phyloP scores from a whole-genome alignment of 1,140 invertebrate species.

The Manduca sexta region DNA sequence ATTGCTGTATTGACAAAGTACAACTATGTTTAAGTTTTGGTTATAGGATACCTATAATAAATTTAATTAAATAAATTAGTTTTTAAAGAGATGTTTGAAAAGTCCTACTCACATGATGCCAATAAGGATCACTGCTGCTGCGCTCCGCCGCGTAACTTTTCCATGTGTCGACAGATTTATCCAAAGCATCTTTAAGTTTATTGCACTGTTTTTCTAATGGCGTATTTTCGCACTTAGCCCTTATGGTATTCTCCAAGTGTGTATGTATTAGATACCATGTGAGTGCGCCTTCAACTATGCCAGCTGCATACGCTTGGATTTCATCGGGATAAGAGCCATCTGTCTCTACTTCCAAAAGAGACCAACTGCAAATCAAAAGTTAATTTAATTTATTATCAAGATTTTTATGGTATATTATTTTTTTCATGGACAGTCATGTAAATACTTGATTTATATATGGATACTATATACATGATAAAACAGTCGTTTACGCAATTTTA shows the following conservation, averaged over 20 bases:
- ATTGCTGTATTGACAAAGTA: too few species aligned
- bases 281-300: conserved; percentile 88
- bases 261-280: conserved; percentile 88
- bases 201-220: conserved; percentile 78
- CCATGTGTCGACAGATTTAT: conserved; percentile 78
- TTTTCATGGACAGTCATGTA: too few species aligned
- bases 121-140: conserved; percentile 77
- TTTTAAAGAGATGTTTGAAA: neutral
- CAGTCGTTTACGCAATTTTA: too few species aligned
- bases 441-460: too few species aligned
- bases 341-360: conserved; percentile 85
- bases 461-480: too few species aligned
- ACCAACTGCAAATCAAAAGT: conserved; percentile 76
- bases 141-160: conserved; percentile 70
- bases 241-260: conserved; percentile 85
- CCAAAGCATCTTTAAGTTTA: conserved; percentile 78
- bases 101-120: conserved; percentile 82
- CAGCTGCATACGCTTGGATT: conserved; percentile 91
- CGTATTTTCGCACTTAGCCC: conserved; percentile 79
- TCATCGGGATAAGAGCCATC: conserved; percentile 80
- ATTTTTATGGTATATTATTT: neutral
- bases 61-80: too few species aligned
- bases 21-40: too few species aligned
- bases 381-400: too few species aligned
- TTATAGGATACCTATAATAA: too few species aligned